Percentiles rank a stretch among this genome's conserved stretches.
These are phyloP conservation scores for Meteorus sp. DNA, from an alignment of 1,140 invertebrate genomes.

Conservation along the genomic window DNA sequence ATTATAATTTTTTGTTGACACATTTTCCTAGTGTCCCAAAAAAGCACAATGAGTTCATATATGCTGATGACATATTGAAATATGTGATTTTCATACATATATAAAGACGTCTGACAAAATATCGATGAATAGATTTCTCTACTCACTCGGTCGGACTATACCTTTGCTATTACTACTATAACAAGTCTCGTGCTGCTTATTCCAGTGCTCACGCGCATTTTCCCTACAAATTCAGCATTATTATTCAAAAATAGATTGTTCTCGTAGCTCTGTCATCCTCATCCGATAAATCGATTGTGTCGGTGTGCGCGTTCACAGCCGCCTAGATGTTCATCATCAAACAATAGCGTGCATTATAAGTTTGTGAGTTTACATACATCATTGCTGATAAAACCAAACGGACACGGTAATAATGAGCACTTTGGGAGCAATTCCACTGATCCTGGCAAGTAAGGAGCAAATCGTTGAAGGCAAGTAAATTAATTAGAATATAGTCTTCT, in stretches of 20 bases:
- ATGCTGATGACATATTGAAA: no score
- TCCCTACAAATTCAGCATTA: background rate
- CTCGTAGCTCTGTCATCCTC: background rate
- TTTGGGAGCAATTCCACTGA: slow-evolving; percentile 21
- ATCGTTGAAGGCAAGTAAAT: slow-evolving; percentile 22
- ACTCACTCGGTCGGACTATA: no score
- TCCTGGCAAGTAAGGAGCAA: slow-evolving; percentile 21
- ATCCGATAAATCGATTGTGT: slow-evolving; percentile 21
- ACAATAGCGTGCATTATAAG: slow-evolving; percentile 5
- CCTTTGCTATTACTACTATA: background rate
- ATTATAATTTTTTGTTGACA: no score
- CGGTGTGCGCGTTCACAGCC: slow-evolving; percentile 10
- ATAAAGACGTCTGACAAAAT: no score
- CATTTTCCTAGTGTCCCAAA: no score
- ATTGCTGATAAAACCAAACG: slow-evolving; percentile 1
- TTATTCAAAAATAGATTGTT: slow-evolving; percentile 2
- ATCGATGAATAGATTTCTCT: background rate
- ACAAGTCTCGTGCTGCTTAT: background rate
- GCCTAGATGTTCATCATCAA: slow-evolving; percentile 10
- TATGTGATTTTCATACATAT: no score
- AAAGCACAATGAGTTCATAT: no score
- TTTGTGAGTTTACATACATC: no score
- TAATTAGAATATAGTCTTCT: background rate
- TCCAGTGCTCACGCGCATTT: background rate
- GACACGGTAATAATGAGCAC: slow-evolving; percentile 18